Percentiles rank a stretch among this genome's conserved stretches.
phyloP scores from a whole-genome alignment of 1,140 invertebrate species.

The Hypsibius dujardini region DNA sequence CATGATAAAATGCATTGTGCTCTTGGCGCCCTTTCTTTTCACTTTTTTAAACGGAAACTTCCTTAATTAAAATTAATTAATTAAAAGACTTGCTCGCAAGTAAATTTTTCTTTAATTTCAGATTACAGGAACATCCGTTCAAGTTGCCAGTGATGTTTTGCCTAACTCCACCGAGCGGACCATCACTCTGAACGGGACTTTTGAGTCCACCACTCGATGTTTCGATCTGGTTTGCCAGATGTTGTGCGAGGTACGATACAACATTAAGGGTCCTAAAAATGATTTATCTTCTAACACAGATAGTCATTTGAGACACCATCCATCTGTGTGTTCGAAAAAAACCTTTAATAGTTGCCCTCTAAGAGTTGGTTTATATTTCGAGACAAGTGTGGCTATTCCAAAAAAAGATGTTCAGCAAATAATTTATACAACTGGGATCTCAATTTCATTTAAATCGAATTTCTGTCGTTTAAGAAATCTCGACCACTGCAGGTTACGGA shows the following conservation, averaged over 20 bases:
- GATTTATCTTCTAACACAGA: not conserved
- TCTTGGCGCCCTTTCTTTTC: no score
- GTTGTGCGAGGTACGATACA: slow-evolving; percentile 61
- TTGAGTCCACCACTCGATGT: slow-evolving; percentile 92
- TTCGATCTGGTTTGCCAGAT: slow-evolving; percentile 98
- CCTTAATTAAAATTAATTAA: no score
- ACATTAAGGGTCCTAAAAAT: slow-evolving; percentile 16
- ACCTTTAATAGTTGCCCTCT: slow-evolving; percentile 7
- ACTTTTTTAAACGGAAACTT: no score
- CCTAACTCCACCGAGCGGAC: slow-evolving; percentile 96
- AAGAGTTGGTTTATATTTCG: no score
- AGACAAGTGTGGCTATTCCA: no score
- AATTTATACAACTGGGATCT: slow-evolving; percentile 18
- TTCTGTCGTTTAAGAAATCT: slow-evolving; percentile 17
- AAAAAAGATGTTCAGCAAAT: not conserved
- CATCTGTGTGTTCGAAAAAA: not conserved
- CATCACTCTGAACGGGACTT: slow-evolving; percentile 93
- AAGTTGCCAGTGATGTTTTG: slow-evolving; percentile 96
- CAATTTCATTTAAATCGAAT: slow-evolving; percentile 26
- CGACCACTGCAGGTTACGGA: slow-evolving; percentile 23
- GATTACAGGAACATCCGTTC: slow-evolving; percentile 44
- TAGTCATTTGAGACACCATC: not conserved
- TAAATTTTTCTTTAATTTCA: slow-evolving; percentile 24
- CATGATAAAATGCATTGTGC: no score
- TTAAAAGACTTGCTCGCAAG: no score